A percentile compares a stretch with the other conserved stretches of the same genome.
These are phyloP conservation scores for Phrixothrix hirtus DNA, from an alignment of 2,888 invertebrate species.

Conservation along the genomic window DNA sequence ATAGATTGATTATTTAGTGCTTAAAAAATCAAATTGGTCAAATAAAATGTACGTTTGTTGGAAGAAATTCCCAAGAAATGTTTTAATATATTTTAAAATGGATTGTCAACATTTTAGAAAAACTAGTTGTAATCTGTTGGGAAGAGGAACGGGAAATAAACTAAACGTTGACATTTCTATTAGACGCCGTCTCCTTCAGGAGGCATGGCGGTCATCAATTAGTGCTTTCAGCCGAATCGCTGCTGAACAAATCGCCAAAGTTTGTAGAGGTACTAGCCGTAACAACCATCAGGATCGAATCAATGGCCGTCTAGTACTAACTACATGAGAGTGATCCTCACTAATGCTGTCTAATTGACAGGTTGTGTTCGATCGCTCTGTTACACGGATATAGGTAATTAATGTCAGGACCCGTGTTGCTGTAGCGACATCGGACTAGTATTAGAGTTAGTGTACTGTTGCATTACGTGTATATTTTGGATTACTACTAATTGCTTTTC, in stretches of 20 bases:
- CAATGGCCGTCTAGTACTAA: constrained; percentile 34
- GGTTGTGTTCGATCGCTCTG: constrained; percentile 55
- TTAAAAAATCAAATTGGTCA: background rate
- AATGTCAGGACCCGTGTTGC: constrained; percentile 57
- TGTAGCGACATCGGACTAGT: constrained; percentile 40
- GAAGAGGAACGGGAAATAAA: constrained; percentile 26
- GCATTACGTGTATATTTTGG: constrained; percentile 50
- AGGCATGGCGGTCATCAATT: constrained; percentile 53
- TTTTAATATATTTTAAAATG: too few species aligned
- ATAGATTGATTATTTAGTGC: background rate
- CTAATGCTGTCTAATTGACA: constrained; percentile 58
- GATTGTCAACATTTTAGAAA: too few species aligned
- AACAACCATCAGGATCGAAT: constrained; percentile 33
- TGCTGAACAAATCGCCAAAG: constrained; percentile 48
- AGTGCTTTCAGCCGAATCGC: constrained; percentile 52
- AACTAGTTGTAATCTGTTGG: constrained; percentile 12
- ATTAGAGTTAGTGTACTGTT: constrained; percentile 51
- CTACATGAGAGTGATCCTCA: constrained; percentile 41
- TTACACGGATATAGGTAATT: constrained; percentile 58
- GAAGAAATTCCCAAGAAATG: too few species aligned
- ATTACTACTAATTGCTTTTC: constrained; percentile 30
- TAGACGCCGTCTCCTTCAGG: constrained; percentile 54
- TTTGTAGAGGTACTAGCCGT: constrained; percentile 38
- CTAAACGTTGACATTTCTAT: constrained; percentile 54
- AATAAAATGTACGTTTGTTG: too few species aligned